Base-by-base conservation (phyloP, 2,888 invertebrate species). In the Pteria penguin region DNA sequence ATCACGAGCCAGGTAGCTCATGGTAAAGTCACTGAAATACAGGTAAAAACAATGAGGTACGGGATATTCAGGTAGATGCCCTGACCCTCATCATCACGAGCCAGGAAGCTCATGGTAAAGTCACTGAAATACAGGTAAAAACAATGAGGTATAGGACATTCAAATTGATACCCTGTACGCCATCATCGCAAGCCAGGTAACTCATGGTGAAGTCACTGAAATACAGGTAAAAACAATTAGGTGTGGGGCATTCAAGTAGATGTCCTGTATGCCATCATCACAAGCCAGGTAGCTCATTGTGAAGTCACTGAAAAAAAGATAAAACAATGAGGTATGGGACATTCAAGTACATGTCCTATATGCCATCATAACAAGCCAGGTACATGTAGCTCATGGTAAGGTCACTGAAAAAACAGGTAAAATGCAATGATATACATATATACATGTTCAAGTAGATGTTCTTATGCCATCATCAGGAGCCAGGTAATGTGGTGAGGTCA, bases 61-160 rank as follows among this genome's bases (percentile, higher is more conserved):
- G 97, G 93, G 80, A 98, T 94, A 73, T 97, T 96, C 87, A 98
- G 93, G 92, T 96, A 97, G 71, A 89, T 86, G 92, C 97, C 97
- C 90, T 96, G 96, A 58, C 97, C 97, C 93, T 95, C 95, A 82
- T 96, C 96, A 94, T 98, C 97, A 86, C 95, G 94, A 73, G 96
- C 95, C 92, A 96, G 94, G 92, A 98, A 98, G 87, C 96, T 97
- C 73, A 98, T 95, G 29, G 96, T 95, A 91, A 98, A 98, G 90
- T 98, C 97, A 70, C 95, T 95, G 92, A 2, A 92, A 91, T 33
- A n/a, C 52, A 26, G n/a, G n/a, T n/a, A n/a, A n/a, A n/a, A n/a
- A n/a, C n/a, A n/a, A n/a, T n/a, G n/a, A n/a, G n/a, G n/a, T 33
- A 98, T 60, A 98, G 93, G 80, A 98, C 94, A 73, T 97, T 96